Evolutionary conservation across 2,797 vertebrate species (phyloP).

Genomic region (Leucoraja ocellata): DNA sequence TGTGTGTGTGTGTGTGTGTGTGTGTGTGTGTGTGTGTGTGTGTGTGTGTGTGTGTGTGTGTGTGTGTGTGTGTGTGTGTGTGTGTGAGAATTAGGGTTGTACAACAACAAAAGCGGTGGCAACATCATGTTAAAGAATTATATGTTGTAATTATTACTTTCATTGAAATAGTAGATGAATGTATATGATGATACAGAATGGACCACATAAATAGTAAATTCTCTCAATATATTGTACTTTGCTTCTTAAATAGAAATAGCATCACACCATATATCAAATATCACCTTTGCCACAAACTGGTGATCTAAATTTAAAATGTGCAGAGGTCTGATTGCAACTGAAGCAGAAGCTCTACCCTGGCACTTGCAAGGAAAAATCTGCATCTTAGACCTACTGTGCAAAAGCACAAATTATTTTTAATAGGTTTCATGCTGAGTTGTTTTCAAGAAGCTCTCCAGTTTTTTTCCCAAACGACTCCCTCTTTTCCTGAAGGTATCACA

Average conservation of each 20-base stretch:
- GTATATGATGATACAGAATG: background rate
- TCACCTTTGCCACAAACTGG: background rate
- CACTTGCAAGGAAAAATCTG: background rate
- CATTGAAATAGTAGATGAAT: background rate
- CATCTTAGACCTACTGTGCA: slow-evolving; percentile 45
- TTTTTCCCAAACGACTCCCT: background rate
- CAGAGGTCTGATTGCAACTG: background rate
- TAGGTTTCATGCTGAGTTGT: slow-evolving; percentile 43
- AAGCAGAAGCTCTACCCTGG: background rate
- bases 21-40: background rate
- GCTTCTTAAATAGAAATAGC: background rate
- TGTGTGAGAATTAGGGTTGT: background rate
- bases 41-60: background rate
- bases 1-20: background rate
- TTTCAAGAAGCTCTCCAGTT: slow-evolving; percentile 2
- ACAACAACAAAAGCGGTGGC: background rate
- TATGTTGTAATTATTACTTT: background rate
- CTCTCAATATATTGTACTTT: background rate
- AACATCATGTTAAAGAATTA: background rate
- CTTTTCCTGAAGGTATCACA: background rate
- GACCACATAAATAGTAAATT: background rate
- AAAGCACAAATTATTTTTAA: slow-evolving; percentile 54
- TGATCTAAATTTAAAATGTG: background rate
- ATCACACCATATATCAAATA: background rate
- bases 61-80: too few species aligned